Conservation (phyloP, 2,888 invertebrate species). For the Drosophila ustulata region DNA sequence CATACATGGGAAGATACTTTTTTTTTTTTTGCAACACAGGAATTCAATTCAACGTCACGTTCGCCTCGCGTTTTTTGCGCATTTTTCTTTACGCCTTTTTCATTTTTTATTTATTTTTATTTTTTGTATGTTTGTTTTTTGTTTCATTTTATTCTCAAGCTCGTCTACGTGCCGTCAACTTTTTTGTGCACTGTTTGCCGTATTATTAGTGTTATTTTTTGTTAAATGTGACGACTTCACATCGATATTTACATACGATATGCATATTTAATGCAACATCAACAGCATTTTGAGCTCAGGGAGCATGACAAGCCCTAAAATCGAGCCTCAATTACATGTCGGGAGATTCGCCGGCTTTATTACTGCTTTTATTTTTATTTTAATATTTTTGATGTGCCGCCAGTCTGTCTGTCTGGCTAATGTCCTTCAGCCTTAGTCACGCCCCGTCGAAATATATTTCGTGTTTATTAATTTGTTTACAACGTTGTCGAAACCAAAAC, state of each 20-base stretch:
- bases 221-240: constrained; percentile 23
- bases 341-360: constrained; percentile 22
- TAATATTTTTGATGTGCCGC: constrained; percentile 13
- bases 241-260: constrained; percentile 27
- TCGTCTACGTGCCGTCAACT: constrained; percentile 59
- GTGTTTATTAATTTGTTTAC: constrained; percentile 37
- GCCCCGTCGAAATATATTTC: constrained; percentile 10
- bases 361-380: constrained; percentile 4
- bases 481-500: constrained; percentile 27
- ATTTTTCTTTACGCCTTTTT: constrained; percentile 42
- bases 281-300: constrained; percentile 35
- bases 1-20: background rate
- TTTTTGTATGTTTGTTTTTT: constrained; percentile 26
- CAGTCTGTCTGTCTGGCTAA: constrained; percentile 25
- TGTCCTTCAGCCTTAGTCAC: constrained; percentile 39
- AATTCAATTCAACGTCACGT: constrained; percentile 74
- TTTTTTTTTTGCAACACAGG: constrained; percentile 43
- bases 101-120: constrained; percentile 32
- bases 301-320: constrained; percentile 26
- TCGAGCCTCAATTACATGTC: constrained; percentile 11
- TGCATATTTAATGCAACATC: constrained; percentile 47
- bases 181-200: constrained; percentile 43
- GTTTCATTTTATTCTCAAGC: constrained; percentile 27
- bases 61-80: constrained; percentile 59
- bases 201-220: constrained; percentile 20